Percentiles rank a stretch among this genome's conserved stretches.
Conservation (phyloP, 2,888 invertebrate species). For the Campaea margaritaria region DNA sequence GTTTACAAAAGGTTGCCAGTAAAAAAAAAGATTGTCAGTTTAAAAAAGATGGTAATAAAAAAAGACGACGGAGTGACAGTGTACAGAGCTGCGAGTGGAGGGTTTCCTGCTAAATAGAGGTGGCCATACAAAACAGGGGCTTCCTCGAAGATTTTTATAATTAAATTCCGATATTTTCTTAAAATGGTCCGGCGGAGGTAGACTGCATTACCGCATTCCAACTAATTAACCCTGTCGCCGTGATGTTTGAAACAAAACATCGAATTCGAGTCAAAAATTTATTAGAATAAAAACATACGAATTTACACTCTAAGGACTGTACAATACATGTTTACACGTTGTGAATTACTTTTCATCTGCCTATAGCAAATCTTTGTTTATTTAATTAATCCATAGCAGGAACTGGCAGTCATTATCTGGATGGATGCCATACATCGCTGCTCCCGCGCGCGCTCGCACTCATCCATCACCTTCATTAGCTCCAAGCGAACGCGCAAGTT, state of each 20-base stretch:
- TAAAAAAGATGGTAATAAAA: background rate
- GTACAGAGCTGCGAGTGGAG: background rate
- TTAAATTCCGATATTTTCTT: too few relatives aligned
- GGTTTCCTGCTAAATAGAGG: too few relatives aligned
- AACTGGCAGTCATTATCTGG: conserved; percentile 61
- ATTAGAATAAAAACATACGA: too few relatives aligned
- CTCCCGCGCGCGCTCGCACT: conserved; percentile 49
- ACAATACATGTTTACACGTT: background rate
- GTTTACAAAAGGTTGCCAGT: conserved; percentile 1
- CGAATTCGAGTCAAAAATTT: too few relatives aligned
- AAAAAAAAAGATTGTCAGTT: conserved; percentile 4
- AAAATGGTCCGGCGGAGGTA: too few relatives aligned
- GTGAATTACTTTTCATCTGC: background rate
- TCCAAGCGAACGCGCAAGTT: conserved; percentile 58
- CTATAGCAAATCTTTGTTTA: conserved; percentile 13
- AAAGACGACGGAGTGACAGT: background rate
- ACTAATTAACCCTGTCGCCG: too few relatives aligned
- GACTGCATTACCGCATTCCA: too few relatives aligned
- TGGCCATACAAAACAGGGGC: too few relatives aligned
- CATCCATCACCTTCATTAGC: conserved; percentile 68
- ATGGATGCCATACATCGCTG: conserved; percentile 68
- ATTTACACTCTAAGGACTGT: background rate
- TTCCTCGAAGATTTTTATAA: too few relatives aligned
- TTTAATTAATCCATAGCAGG: conserved; percentile 14
- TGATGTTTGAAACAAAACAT: too few relatives aligned